These are phyloP conservation scores for Heteromurus nitidus DNA, from an alignment of 2,888 invertebrate genomes.

Conservation along the genomic window DNA sequence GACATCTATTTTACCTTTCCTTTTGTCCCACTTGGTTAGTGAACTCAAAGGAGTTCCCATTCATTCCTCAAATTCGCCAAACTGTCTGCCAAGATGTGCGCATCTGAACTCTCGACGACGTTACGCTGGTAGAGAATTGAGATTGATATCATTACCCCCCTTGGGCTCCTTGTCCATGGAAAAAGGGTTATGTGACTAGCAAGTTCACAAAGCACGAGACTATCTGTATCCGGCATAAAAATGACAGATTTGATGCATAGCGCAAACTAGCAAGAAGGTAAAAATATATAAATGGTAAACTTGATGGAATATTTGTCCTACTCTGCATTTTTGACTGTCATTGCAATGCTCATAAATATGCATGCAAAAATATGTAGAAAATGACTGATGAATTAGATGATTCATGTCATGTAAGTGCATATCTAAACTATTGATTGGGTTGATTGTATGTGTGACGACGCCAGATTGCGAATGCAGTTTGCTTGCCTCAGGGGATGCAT, in stretches of 20 bases:
- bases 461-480: background rate
- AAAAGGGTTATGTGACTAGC: no score
- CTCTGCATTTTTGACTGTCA: slow-evolving; percentile 33
- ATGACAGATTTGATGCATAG: no score
- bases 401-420: slow-evolving; percentile 29
- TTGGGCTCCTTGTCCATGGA: no score
- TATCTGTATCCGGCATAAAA: no score
- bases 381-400: slow-evolving; percentile 12
- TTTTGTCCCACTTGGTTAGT: slow-evolving; percentile 60
- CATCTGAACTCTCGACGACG: no score
- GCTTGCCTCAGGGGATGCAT: slow-evolving; percentile 38
- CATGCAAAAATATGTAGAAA: background rate
- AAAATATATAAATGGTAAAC: background rate
- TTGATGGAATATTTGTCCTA: slow-evolving; percentile 33
- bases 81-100: no score
- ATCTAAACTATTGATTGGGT: background rate
- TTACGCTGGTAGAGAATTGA: no score
- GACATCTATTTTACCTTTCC: slow-evolving; percentile 46
- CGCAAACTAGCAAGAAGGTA: background rate
- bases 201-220: no score
- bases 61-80: no score
- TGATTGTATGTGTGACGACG: background rate
- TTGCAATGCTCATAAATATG: background rate
- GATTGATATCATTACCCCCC: no score
- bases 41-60: slow-evolving; percentile 23